Base-by-base conservation (phyloP, 2,888 invertebrate genomes). In the Dusona sp. region DNA sequence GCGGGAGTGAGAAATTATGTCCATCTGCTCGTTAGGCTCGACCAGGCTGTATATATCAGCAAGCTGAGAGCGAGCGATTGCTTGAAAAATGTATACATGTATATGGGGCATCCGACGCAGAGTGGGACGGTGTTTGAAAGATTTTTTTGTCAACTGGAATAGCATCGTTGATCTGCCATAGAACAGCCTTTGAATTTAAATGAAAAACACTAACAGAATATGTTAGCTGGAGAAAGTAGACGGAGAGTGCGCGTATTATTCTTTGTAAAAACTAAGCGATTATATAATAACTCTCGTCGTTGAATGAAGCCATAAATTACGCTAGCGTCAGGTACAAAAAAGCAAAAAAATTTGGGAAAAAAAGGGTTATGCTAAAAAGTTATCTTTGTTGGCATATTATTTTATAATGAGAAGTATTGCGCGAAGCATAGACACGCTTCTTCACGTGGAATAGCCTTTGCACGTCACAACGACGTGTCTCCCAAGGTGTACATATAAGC, bases 1-100 rank as follows among this genome's bases (percentile, higher is more conserved):
- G 22, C 33, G 45, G 51, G 57, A 75, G 51, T 65, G 75, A 80
- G 75, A 75, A 80, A 84, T 84, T 77, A 84, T 81, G 77, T 77
- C 45, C 77, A 70, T 33, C 77, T 65, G 45, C 75, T 84, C 65
- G 80, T 84, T 84, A 77, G 70, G 70, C n/a, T 16, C 38, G 29
- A 16, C 33, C 33, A 11, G 22, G n/a, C 2, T 29, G 45, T 70
- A 19, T 42, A 45, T 6, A 42, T 45, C 45, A 29, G n/a, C 3
- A 25, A 48, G 19, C 6, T 22, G 48, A 25, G 48, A 29, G 19
- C 19, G 70, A 48, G 48, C 25, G 70, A 48, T 45, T n/a, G 72
- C 29, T 29, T 13, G 1, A 33, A 38, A 64, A 8, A 3, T 3
- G 19, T 72, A 54, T 42, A 36, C 1, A 9, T 4, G 33, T 72